These are phyloP conservation scores for Torymus tubicola DNA, from an alignment of 2,888 invertebrate species.

Conservation along the genomic window DNA sequence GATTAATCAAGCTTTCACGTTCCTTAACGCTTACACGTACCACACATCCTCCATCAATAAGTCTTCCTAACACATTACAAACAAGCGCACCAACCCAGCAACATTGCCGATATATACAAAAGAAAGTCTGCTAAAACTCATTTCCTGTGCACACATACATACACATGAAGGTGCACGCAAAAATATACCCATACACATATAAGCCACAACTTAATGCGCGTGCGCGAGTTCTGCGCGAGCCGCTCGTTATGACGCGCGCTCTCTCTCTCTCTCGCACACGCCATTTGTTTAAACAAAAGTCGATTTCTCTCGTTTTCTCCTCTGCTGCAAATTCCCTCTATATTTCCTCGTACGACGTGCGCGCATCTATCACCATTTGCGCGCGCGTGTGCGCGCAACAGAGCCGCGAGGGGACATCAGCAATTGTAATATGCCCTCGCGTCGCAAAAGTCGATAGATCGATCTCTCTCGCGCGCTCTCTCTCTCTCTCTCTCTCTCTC, in stretches of 20 bases:
- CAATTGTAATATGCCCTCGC: conserved; percentile 49
- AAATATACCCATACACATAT: no score
- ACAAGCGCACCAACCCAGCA: no score
- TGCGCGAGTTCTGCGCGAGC: no score
- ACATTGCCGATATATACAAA: no score
- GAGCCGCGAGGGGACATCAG: conserved; percentile 31
- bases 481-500: background rate
- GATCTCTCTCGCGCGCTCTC: conserved; percentile 24
- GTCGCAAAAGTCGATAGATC: conserved; percentile 42
- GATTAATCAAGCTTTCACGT: no score
- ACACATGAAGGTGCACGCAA: no score
- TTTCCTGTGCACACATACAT: no score
- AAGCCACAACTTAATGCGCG: no score
- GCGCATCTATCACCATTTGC: conserved; percentile 52
- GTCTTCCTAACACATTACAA: no score
- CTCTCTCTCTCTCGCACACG: conserved; percentile 1
- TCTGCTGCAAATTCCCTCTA: conserved; percentile 32
- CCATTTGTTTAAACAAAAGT: conserved; percentile 49
- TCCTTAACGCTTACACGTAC: no score
- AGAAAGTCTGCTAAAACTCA: no score
- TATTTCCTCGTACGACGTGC: conserved; percentile 29
- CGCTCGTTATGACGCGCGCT: conserved; percentile 12
- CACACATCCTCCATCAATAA: no score
- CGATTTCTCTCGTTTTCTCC: conserved; percentile 19
- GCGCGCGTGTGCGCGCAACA: background rate